Conservation (phyloP, 2,888 invertebrate genomes). For the Platycheirus albimanus region DNA sequence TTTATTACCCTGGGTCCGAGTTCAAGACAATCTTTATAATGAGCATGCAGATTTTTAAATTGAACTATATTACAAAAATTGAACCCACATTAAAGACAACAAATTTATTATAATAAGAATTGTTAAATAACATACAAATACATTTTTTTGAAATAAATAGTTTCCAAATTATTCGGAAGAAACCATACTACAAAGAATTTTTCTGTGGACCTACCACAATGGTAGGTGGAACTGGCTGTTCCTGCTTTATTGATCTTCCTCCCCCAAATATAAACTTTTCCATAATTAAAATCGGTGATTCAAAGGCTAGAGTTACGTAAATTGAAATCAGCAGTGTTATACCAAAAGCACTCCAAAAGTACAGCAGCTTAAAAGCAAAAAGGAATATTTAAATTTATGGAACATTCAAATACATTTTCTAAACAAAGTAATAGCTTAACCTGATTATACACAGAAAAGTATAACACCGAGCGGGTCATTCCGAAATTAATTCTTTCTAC, state of each 20-base stretch:
- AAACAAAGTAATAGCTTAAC: no score
- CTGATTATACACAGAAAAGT: conserved; percentile 51
- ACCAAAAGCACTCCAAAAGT: conserved; percentile 65
- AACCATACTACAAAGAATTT: neutral
- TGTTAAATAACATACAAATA: no score
- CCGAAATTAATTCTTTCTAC: conserved; percentile 34
- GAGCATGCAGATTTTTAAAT: no score
- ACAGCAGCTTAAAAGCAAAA: conserved; percentile 29
- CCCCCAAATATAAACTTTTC: conserved; percentile 51
- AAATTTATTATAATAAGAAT: no score
- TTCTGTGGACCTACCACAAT: neutral
- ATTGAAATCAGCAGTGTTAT: conserved; percentile 60
- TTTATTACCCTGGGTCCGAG: no score
- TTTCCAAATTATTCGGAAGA: no score
- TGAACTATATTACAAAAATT: no score
- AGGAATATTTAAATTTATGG: neutral
- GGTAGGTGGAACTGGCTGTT: neutral
- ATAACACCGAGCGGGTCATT: conserved; percentile 3
- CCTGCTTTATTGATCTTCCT: neutral
- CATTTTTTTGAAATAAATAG: no score
- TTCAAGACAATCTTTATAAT: no score
- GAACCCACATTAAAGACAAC: no score
- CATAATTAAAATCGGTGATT: conserved; percentile 64
- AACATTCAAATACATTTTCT: neutral
- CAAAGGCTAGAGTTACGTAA: conserved; percentile 68